Percentiles rank a stretch among this genome's conserved stretches.
Evolutionary conservation across 2,888 invertebrate genomes (phyloP).

Genomic region (Sussaba pulchella): DNA sequence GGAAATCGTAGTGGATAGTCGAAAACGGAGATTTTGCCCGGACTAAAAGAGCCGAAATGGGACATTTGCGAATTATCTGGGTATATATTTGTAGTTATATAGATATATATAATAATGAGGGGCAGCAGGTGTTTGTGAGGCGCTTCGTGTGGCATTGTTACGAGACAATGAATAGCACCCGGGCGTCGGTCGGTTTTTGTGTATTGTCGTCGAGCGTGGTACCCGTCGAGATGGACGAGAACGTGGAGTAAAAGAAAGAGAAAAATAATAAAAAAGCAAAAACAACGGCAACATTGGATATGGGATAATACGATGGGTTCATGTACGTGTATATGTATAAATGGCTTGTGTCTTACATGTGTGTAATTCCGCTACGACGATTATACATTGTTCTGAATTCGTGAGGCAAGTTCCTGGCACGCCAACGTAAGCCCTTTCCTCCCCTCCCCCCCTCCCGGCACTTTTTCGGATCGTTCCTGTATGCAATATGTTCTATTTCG

Average conservation of each 20-base stretch:
- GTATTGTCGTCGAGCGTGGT: slow-evolving; percentile 69
- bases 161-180: slow-evolving; percentile 68
- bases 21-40: slow-evolving; percentile 58
- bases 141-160: slow-evolving; percentile 67
- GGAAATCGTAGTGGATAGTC: not conserved
- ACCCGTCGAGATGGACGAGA: slow-evolving; percentile 43
- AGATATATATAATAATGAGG: slow-evolving; percentile 80
- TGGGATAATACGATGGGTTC: slow-evolving; percentile 3
- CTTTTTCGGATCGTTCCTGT: slow-evolving; percentile 55
- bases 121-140: slow-evolving; percentile 81
- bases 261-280: slow-evolving; percentile 43
- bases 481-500: slow-evolving; percentile 81
- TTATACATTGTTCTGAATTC: slow-evolving; percentile 52
- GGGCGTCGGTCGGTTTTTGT: slow-evolving; percentile 61
- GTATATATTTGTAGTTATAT: too few species aligned
- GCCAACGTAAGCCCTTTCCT: slow-evolving; percentile 45
- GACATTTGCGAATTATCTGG: slow-evolving; percentile 74
- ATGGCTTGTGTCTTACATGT: slow-evolving; percentile 7
- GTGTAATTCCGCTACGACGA: slow-evolving; percentile 40
- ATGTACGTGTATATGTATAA: not conserved
- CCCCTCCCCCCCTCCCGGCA: not conserved
- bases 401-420: slow-evolving; percentile 58
- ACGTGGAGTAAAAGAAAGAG: slow-evolving; percentile 35
- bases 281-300: not conserved
- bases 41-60: slow-evolving; percentile 70